Base-by-base conservation (phyloP, 2,113 vertebrate species). In the Pantherophis guttatus region DNA sequence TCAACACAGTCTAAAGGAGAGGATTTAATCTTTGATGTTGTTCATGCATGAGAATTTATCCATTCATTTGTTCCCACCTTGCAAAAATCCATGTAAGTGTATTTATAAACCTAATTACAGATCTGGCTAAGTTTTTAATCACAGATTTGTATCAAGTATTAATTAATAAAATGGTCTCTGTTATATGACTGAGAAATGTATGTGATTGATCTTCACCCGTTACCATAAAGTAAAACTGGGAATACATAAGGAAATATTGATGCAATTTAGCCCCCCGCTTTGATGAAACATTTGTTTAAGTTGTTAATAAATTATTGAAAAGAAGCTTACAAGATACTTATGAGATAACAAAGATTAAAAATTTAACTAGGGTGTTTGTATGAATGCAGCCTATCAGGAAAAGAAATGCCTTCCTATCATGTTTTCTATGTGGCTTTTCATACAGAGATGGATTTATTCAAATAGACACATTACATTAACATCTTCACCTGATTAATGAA, bases 261-360 rank as follows among this genome's bases (percentile, higher is more conserved):
- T 90, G 94, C 85, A 94, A 86, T 29, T 86, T 89, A 15, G 12
- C 87, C 85, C 88, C 59, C 26, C 55, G 53, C 92, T 94, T 90
- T 94, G 94, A 94, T 89, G 93, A 94, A 94, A 85, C 17, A 88
- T 33, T 3, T 93, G 29, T 57, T 87, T 44, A 13, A 93, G 21
- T 23, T 96, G 91, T 95, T 93, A 91, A 94, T 81, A 81, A 95
- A 0, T 0, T 70, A 55, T 57, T 50, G 29, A 44, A 90, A 90
- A 94, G 88, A 44, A 92, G 90, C 93, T 90, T 93, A 19, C 50
- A 92, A 88, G 0, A 1, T 94, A 87, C 19, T 0, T 0, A 0
- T 70, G 62, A 87, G 90, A 94, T 85, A 59, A 92, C 93, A 91
- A 90, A 91, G 23, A 58, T 62, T 89, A 81, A 39, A 81, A 39